Evolutionary conservation across 2,113 vertebrate genomes (phyloP).

Genomic region (Tenebrosternarchus preto): DNA sequence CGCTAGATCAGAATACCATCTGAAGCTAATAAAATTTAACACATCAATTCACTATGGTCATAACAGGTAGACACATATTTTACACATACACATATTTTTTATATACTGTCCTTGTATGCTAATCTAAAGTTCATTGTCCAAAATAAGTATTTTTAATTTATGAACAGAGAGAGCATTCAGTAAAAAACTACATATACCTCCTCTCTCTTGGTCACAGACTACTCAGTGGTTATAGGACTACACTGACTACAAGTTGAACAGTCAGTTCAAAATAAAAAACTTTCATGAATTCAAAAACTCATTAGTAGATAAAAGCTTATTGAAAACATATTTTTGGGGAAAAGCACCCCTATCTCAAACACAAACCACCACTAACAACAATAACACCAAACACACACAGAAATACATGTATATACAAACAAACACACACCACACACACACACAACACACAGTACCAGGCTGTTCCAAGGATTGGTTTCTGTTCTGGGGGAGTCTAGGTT

Average conservation of each 20-base stretch:
- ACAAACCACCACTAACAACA: too few relatives aligned
- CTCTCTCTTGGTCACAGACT: not conserved
- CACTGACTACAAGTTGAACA: not conserved
- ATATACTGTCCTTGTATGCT: not conserved
- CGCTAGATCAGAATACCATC: not conserved
- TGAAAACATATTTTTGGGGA: not conserved
- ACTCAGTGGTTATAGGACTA: too few relatives aligned
- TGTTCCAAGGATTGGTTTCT: conserved; percentile 76
- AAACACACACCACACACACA: conserved; percentile 20
- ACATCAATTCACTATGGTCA: not conserved
- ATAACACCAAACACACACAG: not conserved
- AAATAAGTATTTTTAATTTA: not conserved
- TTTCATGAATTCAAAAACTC: not conserved
- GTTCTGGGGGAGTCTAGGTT: conserved; percentile 71
- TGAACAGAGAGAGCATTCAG: not conserved
- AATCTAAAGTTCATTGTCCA: not conserved
- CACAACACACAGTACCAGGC: conserved; percentile 64
- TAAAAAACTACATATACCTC: not conserved
- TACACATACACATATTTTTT: too few relatives aligned
- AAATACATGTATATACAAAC: not conserved
- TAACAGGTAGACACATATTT: too few relatives aligned
- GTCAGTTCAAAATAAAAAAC: not conserved
- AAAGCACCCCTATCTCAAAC: not conserved
- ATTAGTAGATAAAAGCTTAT: not conserved
- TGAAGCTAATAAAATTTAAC: not conserved